Evolutionary conservation across 2,797 vertebrate genomes (phyloP), one percentile per base, ranked within the genome.

Genomic region (Pelobates cultripes): DNA sequence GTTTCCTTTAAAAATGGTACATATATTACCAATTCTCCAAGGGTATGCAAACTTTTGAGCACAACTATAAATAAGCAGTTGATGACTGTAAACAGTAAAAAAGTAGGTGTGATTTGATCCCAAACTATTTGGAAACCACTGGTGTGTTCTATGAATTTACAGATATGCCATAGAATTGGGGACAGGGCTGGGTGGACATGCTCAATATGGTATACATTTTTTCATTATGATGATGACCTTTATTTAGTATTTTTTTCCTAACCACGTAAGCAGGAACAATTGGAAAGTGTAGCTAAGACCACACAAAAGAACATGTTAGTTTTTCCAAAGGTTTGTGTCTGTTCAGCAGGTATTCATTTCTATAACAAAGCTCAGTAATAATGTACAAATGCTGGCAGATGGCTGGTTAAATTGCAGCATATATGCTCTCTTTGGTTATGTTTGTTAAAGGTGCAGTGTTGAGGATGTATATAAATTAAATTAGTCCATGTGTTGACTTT

Each of bases 381-480:
- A 63, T 15, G 42, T 63, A 40, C 41, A 70, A n/a, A 70, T 45
- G 14, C 15, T 70, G 68, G 68, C 68, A 70, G 68, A 70, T 70
- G 68, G 68, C 68, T 44, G 42, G 43, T 70, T 44, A 47, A 43
- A 44, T 44, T 70, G 28, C 14, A 43, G 41, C 68, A 45, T 6
- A 70, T 45, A 8, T 70, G 43, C 68, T 15, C 41, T 70, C 42
- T 43, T 70, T 12, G 17, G n/a, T 40, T 64, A 7, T 64, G 61
- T 64, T 64, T 64, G 61, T 64, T 64, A 64, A 64, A 28, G 68
- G 68, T 44, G 68, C 13, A 70, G 43, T 14, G 4, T 7, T 45
- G 13, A 44, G 55, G 55, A 57, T 12, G 55, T 47, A 5, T 47
- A 47, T 47, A 47, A 47, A 47, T 5, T 47, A 47, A 10, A 47